A percentile compares a stretch with the other conserved stretches of the same genome.
Evolutionary conservation across 2,113 vertebrate genomes (phyloP).

Genomic region (Rallus limicola): DNA sequence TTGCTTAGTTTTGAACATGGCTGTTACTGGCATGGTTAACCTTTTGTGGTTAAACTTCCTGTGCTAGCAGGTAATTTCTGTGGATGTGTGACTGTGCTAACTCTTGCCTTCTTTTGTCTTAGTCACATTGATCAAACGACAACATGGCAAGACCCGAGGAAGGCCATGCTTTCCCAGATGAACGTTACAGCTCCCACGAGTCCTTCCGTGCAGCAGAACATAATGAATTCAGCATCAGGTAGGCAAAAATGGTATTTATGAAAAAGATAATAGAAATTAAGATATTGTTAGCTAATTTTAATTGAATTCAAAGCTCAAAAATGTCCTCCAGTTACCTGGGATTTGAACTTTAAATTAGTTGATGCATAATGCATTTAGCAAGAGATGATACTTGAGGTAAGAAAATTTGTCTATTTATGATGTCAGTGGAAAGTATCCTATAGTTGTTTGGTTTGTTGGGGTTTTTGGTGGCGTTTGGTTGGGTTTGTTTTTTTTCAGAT

Average conservation of each 20-base stretch:
- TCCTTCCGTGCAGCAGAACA: constrained; percentile 88
- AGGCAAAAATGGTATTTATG: constrained; percentile 39
- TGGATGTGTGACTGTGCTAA: constrained; percentile 44
- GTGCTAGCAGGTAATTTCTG: background rate
- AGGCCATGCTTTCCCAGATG: constrained; percentile 92
- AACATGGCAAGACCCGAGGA: constrained; percentile 97
- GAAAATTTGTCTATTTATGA: background rate
- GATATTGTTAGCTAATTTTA: background rate
- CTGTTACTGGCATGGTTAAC: background rate
- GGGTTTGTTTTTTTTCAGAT: background rate
- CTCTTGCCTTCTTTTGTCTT: constrained; percentile 57
- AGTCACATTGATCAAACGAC: constrained; percentile 97
- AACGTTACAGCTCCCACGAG: constrained; percentile 87
- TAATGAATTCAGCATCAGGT: constrained; percentile 92
- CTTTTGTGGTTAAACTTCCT: background rate
- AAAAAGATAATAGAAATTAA: background rate
- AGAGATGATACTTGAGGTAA: background rate
- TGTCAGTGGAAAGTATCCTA: background rate
- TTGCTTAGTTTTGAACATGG: background rate
- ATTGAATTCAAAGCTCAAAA: background rate
- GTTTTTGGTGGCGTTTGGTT: no score
- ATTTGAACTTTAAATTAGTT: background rate
- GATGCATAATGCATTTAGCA: background rate
- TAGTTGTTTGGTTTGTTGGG: background rate
- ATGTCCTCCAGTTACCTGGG: background rate